These are phyloP conservation scores for Esox masquinongy DNA, from an alignment of 2,797 vertebrate species.

Conservation along the genomic window DNA sequence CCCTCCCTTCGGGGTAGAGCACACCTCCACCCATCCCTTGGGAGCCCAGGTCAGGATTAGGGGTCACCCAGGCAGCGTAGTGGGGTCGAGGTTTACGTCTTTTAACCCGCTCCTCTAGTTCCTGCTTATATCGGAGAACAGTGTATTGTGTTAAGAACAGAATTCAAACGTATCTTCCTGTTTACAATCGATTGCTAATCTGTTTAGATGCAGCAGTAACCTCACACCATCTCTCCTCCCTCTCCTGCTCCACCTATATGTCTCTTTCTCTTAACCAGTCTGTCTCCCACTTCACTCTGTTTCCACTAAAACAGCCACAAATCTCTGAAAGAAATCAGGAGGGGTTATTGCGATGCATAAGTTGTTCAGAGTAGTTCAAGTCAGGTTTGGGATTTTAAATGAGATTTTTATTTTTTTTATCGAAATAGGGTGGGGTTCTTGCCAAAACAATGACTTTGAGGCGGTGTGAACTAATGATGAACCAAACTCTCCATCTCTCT, in stretches of 20 bases:
- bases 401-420: too few species aligned
- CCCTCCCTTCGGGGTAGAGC: conserved; percentile 77
- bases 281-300: too few species aligned
- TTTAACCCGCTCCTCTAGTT: conserved; percentile 56
- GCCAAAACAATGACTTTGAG: too few species aligned
- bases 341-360: too few species aligned
- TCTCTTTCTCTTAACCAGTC: neutral
- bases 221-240: neutral
- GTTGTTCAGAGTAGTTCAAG: too few species aligned
- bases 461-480: too few species aligned
- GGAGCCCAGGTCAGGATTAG: conserved; percentile 66
- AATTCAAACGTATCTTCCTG: neutral
- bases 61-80: conserved; percentile 73
- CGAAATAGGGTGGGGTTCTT: too few species aligned
- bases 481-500: neutral
- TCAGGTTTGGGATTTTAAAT: too few species aligned
- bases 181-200: neutral
- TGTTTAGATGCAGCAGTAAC: neutral
- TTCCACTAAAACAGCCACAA: too few species aligned
- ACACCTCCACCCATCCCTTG: conserved; percentile 74
- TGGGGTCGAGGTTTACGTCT: conserved; percentile 69
- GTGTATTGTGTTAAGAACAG: neutral
- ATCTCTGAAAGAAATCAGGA: too few species aligned
- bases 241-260: neutral
- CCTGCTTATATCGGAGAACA: conserved; percentile 43